Conservation (phyloP, 2,888 invertebrate species). For the Choreutis nemorana region DNA sequence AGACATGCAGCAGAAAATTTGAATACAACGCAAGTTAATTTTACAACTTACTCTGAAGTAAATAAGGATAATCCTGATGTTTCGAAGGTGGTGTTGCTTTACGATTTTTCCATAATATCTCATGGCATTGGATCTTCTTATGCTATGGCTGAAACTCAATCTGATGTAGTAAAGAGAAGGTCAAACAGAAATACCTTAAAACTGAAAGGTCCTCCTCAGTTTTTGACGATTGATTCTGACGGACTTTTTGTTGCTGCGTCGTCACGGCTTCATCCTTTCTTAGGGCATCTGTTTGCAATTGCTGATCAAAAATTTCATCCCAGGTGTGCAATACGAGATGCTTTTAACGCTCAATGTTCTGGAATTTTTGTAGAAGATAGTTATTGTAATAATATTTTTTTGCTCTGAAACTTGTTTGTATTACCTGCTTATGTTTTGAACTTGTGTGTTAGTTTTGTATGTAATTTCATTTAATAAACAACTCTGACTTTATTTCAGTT, state of each 20-base stretch:
- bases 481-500: background rate
- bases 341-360: constrained; percentile 31
- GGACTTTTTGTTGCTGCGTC: constrained; percentile 42
- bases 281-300: constrained; percentile 28
- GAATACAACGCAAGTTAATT: constrained; percentile 1
- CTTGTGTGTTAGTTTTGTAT: background rate
- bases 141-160: constrained; percentile 14
- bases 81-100: constrained; percentile 26
- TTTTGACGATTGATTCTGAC: constrained; percentile 32
- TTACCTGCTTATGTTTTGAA: background rate
- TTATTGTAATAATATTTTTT: constrained; percentile 41
- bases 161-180: background rate
- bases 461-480: background rate
- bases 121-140: constrained; percentile 20
- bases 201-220: constrained; percentile 8
- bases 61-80: no score
- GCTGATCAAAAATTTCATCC: constrained; percentile 31
- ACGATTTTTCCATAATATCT: constrained; percentile 27
- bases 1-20: no score
- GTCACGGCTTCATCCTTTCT: constrained; percentile 33
- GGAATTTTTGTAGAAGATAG: constrained; percentile 24
- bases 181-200: background rate
- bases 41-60: no score
- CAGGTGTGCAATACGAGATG: constrained; percentile 31
- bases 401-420: constrained; percentile 20